Evolutionary conservation across 2,797 vertebrate species (phyloP), one percentile per base, ranked within the genome.

Genomic region (Cuculus canorus): DNA sequence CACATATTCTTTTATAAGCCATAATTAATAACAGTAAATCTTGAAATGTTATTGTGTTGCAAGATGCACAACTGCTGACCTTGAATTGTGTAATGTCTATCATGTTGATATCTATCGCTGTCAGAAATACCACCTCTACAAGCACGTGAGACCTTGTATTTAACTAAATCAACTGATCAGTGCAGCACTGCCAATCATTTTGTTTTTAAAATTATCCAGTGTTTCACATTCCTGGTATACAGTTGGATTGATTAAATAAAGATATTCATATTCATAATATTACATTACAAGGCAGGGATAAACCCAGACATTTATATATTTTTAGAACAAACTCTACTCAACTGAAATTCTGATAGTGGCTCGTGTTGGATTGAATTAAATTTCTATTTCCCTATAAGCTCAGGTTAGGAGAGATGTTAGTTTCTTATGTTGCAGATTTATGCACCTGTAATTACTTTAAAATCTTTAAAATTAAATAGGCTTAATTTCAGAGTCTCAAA

Each of bases 261-360:
- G 21, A 57, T 96, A 97, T 98, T 97, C 96, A 96, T 98, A 98
- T 97, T 97, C 94, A 95, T 76, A 95, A 92, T 39, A 71, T 82
- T 91, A 76, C 81, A 50, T 37, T 87, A 82, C 35, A 95, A 77
- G 47, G 17, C 43, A 59, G 10, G 15, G n/a, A 47, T 56, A 86
- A 92, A 83, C 35, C 13, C 63, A 94, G 25, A 72, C 45, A 66
- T 71, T 61, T 57, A 54, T 39, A 3, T 78, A 71, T 43, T 89
- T 93, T 94, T 86, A 96, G 96, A 91, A 53, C 86, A 90, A 88
- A 43, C 43, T 93, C 66, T 93, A 37, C 66, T 57, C 82, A 86
- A 87, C 76, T 94, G 73, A 81, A 95, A 92, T 93, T 97, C 92
- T 84, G 72, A 52, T 63, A 64, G 68, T 7, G 35, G 75, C 28